These are phyloP conservation scores for Sitta carolinensis DNA, from an alignment of 2,797 vertebrate species.

Conservation along the genomic window DNA sequence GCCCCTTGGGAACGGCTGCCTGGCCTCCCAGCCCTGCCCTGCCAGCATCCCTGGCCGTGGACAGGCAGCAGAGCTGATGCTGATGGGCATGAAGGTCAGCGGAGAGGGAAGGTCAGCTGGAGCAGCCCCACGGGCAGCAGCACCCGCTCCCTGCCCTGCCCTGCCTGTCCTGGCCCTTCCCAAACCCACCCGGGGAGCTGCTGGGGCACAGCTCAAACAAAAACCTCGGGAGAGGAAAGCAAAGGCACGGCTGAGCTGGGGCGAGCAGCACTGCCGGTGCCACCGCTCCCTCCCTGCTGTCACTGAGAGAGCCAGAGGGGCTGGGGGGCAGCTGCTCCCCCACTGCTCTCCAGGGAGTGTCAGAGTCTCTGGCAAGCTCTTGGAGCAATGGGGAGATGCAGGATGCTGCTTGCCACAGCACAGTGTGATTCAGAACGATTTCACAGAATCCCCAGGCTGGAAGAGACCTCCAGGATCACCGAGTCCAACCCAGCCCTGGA, in stretches of 20 bases:
- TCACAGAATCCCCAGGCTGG: too few species aligned
- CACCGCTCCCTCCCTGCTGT: not conserved
- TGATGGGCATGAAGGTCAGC: conserved; percentile 47
- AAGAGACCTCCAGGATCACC: too few species aligned
- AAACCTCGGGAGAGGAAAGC: not conserved
- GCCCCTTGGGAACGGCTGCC: rapidly evolving
- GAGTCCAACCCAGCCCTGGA: too few species aligned
- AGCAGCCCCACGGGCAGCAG: not conserved
- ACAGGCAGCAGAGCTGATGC: not conserved
- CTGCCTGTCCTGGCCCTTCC: not conserved
- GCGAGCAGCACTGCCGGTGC: not conserved
- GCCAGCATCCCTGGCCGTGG: not conserved
- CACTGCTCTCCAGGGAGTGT: not conserved
- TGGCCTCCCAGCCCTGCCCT: not conserved
- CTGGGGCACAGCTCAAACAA: not conserved
- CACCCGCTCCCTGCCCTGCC: not conserved
- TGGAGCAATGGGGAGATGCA: rapidly evolving
- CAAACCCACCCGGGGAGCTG: not conserved
- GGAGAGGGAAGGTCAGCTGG: not conserved
- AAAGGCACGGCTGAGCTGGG: not conserved
- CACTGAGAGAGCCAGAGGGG: rapidly evolving
- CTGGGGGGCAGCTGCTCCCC: not conserved
- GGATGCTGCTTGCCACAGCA: not conserved
- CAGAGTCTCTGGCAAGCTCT: not conserved
- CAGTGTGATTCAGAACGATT: rapidly evolving